Evolutionary conservation across 2,888 invertebrate species (phyloP), one percentile per base, ranked within the genome.

Genomic region (Pocota personata): DNA sequence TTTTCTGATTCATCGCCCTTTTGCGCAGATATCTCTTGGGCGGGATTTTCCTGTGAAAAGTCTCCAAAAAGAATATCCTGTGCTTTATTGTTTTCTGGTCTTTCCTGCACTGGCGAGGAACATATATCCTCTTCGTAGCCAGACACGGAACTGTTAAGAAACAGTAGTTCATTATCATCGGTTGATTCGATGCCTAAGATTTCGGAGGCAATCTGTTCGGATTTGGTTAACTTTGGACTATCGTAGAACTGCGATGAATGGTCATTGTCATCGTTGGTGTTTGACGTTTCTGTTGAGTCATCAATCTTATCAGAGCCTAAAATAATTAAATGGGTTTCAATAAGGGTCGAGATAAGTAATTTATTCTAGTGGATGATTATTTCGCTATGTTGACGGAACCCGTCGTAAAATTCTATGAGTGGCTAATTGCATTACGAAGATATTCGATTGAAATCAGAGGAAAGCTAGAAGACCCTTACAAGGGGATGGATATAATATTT

Each of bases 91-190:
- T 40, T 55, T 37, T 46, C 60, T 40, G 55, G n/a, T 12, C 19
- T 21, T n/a, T 62, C 43, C 3, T 57, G 19, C 12, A 21, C 12
- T 12, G 67, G 48, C 7, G 73, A 67, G 0, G 62, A 30, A 8
- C 32, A 66, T 37, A 73, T 30, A 7, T 90, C 90, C 16, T 91
- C 91, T 43, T 90, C 91, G 67, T 89, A 90, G 2, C 89, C 88
- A 3, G 91, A 91, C 58, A 90, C 89, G 37, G 90, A 90, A 78
- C 91, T 91, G 67, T 91, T 91, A 0, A 91, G 88, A 72, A 91
- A 91, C 73, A 91, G 88, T 48, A 91, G 30, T 72, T 89, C 88
- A 24, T 89, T 89, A 3, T 88, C 79, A 2, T 90, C 89, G 16
- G 62, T 43, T 55, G 69, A 73, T 64, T 43, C 84, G n/a, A 75